A percentile compares a stretch with the other conserved stretches of the same genome.
phyloP scores from a whole-genome alignment of 1,140 invertebrate genomes.

The Euura saliciscinereae region DNA sequence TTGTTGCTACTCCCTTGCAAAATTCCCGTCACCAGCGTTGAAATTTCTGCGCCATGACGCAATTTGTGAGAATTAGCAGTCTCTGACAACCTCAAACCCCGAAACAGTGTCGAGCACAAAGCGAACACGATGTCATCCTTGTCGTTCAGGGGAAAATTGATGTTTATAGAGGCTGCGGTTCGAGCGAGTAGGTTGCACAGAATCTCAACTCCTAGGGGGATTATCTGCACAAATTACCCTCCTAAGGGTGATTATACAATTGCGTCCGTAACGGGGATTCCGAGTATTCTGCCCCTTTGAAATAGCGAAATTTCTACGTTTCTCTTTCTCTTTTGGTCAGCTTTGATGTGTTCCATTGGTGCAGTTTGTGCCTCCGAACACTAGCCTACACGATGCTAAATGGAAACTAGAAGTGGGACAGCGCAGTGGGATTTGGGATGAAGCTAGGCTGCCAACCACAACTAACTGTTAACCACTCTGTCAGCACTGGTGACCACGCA shows the following conservation, averaged over 20 bases:
- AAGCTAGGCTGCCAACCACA: not conserved
- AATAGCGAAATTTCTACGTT: no score
- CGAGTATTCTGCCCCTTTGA: no score
- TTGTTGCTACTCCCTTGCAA: no score
- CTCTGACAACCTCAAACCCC: not conserved
- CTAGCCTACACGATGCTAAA: not conserved
- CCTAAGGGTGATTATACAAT: no score
- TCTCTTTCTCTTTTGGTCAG: no score
- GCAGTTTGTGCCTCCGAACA: no score
- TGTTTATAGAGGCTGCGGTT: not conserved
- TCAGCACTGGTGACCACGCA: constrained; percentile 1
- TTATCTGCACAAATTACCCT: not conserved
- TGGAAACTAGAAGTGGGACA: not conserved
- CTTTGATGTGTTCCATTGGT: no score
- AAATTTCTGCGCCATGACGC: not conserved
- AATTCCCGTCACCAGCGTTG: no score
- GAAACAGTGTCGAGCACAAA: not conserved
- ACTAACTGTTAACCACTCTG: not conserved
- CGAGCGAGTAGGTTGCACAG: not conserved
- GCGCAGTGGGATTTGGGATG: not conserved
- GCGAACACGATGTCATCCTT: not conserved
- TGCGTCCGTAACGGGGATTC: no score
- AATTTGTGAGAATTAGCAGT: not conserved
- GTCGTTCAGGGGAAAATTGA: not conserved
- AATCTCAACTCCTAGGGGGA: not conserved